Conservation (phyloP, 2,797 vertebrate species). For the Helicolenus hilgendorfi region DNA sequence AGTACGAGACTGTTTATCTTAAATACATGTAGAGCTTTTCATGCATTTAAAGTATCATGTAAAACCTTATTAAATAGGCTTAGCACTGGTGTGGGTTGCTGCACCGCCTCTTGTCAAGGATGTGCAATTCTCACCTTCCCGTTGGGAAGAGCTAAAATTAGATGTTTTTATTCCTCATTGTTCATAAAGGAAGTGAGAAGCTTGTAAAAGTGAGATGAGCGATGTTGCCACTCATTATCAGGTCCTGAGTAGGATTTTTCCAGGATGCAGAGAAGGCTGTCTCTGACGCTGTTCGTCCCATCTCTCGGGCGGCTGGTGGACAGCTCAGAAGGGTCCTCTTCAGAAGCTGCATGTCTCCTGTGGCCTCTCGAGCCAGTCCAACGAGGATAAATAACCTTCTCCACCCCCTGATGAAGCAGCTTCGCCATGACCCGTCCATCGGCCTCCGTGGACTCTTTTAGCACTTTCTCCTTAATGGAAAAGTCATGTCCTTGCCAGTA, state of each 20-base stretch:
- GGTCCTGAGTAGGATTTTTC: constrained; percentile 26
- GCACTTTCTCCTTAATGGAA: constrained; percentile 71
- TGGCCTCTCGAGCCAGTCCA: constrained; percentile 43
- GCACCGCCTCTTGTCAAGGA: not conserved
- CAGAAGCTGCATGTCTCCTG: constrained; percentile 44
- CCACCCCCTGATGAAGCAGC: constrained; percentile 46
- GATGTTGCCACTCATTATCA: constrained; percentile 35
- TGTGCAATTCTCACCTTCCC: not conserved
- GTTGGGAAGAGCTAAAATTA: not conserved
- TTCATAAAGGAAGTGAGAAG: constrained; percentile 13
- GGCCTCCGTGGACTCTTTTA: constrained; percentile 57
- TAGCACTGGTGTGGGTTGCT: not conserved
- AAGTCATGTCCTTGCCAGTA: constrained; percentile 64
- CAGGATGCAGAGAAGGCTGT: constrained; percentile 14
- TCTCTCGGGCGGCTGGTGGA: constrained; percentile 63
- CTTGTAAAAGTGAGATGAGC: not conserved
- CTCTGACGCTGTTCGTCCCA: constrained; percentile 34
- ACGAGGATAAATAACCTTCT: constrained; percentile 71
- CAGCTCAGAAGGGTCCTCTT: constrained; percentile 53
- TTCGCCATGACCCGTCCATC: constrained; percentile 58
- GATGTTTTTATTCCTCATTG: not conserved
- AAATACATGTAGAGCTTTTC: not conserved
- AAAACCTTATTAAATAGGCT: not conserved
- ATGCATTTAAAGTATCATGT: not conserved
- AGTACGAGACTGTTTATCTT: not conserved